A percentile compares a stretch with the other conserved stretches of the same genome.
phyloP scores from a whole-genome alignment of 1,140 invertebrate species.

The Procambarus virginalis region DNA sequence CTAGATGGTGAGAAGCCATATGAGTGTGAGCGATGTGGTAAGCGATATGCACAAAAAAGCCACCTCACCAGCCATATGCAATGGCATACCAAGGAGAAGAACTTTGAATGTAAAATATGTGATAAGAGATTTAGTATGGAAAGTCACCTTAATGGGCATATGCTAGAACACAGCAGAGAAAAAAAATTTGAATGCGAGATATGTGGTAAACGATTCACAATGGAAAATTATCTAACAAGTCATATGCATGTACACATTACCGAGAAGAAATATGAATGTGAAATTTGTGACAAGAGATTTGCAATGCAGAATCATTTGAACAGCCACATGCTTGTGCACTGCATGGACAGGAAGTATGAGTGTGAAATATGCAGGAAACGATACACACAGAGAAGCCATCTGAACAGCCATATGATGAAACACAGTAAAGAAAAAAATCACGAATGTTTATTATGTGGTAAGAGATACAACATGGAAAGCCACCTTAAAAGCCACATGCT shows the following conservation, averaged over 20 bases:
- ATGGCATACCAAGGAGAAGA: constrained; percentile 50
- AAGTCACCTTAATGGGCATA: constrained; percentile 55
- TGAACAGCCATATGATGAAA: constrained; percentile 65
- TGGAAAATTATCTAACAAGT: constrained; percentile 52
- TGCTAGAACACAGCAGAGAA: constrained; percentile 56
- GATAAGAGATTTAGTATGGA: constrained; percentile 58
- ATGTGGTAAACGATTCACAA: constrained; percentile 50
- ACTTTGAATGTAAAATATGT: constrained; percentile 58
- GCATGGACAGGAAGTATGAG: constrained; percentile 67
- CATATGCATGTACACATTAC: constrained; percentile 55
- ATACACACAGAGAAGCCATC: constrained; percentile 51
- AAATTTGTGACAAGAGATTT: constrained; percentile 65
- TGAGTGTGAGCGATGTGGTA: constrained; percentile 47
- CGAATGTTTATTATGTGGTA: constrained; percentile 54
- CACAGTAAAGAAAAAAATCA: constrained; percentile 71
- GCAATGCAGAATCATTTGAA: constrained; percentile 67
- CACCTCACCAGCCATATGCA: constrained; percentile 53
- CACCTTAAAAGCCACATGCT: constrained; percentile 90
- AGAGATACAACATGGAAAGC: constrained; percentile 54
- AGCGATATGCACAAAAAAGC: constrained; percentile 54
- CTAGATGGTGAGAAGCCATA: constrained; percentile 45
- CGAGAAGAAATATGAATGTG: constrained; percentile 59
- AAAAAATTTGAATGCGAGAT: constrained; percentile 55
- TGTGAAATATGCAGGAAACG: constrained; percentile 70
- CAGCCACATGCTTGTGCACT: constrained; percentile 70